Evolutionary conservation across 2,888 invertebrate genomes (phyloP), one percentile per base, ranked within the genome.

Genomic region (Tridacna gigas): DNA sequence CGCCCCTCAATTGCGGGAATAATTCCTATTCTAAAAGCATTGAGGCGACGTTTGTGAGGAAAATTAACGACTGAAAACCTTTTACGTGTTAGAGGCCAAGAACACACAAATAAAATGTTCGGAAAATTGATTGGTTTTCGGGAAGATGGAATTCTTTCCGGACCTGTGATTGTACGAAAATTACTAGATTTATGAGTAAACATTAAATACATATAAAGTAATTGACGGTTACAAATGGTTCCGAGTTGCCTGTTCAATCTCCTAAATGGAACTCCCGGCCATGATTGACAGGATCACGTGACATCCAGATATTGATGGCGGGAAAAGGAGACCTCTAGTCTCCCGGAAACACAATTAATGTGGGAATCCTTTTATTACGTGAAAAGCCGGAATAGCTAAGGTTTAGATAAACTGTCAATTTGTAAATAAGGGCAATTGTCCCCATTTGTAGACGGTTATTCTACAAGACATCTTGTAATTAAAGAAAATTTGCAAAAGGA

Each of bases 151-250:
- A 86, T 88, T 88, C 83, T 85, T 88, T 84, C 85, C 82, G 77
- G 78, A 73, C 69, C 77, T 77, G 84, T 88, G 88, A 88, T 88
- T 88, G 88, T 86, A 82, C 79, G 86, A 86, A 88, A 84, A 88
- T 88, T 84, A 77, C 83, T 86, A 88, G 88, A 88, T 88, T 88
- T 88, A 88, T 86, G 86, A 79, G 86, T 84, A 84, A 88, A 88
- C 88, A 88, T 88, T 88, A 88, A 88, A 88, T 86, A 86, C 88
- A 86, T 88, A 88, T 88, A 86, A 88, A 88, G 85, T 88, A 88
- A 88, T 88, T 88, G 88, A 88, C 88, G 88, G 82, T 82, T 88
- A 88, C 86, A 86, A 88, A 88, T 88, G 86, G 88, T 80, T 76
- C 80, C 76, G 76, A 48, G 77, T 79, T 77, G 77, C 83, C 79